A percentile compares a stretch with the other conserved stretches of the same genome.
phyloP scores from a whole-genome alignment of 2,113 vertebrate genomes.

The Tinamus guttatus region DNA sequence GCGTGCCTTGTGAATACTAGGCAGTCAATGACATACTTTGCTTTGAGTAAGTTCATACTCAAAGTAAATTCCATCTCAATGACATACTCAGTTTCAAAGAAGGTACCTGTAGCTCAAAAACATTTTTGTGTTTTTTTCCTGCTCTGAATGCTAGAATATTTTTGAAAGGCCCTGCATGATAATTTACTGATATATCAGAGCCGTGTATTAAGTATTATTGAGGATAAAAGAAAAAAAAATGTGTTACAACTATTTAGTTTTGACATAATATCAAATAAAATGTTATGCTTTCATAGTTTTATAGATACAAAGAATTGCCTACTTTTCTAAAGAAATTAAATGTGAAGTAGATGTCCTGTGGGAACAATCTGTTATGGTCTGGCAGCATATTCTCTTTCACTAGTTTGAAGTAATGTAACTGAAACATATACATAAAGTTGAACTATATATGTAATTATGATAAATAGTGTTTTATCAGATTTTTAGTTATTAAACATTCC shows the following conservation, averaged over 20 bases:
- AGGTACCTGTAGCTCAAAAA: background rate
- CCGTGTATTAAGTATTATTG: constrained; percentile 1
- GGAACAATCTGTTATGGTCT: constrained; percentile 69
- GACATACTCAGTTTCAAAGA: background rate
- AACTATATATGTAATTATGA: constrained; percentile 67
- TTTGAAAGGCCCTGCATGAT: background rate
- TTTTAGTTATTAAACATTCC: constrained; percentile 69
- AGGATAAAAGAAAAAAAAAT: constrained; percentile 18
- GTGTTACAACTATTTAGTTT: constrained; percentile 45
- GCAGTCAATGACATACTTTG: background rate
- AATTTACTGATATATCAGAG: constrained; percentile 4
- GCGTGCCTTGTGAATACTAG: background rate
- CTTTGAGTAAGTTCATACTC: background rate
- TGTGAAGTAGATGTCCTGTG: constrained; percentile 57
- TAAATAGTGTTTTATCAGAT: constrained; percentile 75
- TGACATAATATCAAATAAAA: constrained; percentile 50
- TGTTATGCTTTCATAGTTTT: constrained; percentile 60
- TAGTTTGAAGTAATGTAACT: constrained; percentile 58
- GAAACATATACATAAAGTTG: constrained; percentile 65
- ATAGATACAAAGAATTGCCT: constrained; percentile 54
- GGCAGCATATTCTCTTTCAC: constrained; percentile 57
- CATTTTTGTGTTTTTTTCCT: background rate
- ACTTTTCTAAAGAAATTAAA: constrained; percentile 73
- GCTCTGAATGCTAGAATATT: background rate
- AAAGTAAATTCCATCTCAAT: background rate